Evolutionary conservation across 2,113 vertebrate species (phyloP).

Genomic region (Carettochelys insculpta): DNA sequence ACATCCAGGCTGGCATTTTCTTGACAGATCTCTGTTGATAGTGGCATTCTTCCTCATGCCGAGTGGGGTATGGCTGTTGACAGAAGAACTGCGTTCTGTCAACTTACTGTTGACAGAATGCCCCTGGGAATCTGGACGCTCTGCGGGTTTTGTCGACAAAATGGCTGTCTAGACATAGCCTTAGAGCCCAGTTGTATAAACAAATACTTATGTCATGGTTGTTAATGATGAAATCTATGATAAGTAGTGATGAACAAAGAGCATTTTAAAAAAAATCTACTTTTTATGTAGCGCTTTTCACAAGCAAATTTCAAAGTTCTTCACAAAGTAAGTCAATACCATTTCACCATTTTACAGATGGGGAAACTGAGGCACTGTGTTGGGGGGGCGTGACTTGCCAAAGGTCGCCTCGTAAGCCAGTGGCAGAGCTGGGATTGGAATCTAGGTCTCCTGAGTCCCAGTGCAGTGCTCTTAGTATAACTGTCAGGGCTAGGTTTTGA

Average conservation of each 20-base stretch:
- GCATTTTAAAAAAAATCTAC: background rate
- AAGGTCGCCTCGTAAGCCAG: background rate
- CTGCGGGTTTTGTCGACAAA: too few relatives aligned
- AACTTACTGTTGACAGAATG: too few relatives aligned
- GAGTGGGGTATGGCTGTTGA: too few relatives aligned
- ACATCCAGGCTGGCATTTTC: too few relatives aligned
- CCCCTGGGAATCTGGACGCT: too few relatives aligned
- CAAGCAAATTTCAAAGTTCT: background rate
- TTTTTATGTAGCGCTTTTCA: background rate
- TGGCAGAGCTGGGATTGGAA: constrained; percentile 2
- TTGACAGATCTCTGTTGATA: too few relatives aligned
- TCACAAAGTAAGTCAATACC: background rate
- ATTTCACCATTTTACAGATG: background rate
- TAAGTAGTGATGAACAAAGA: background rate
- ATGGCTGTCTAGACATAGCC: too few relatives aligned
- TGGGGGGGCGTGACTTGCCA: background rate
- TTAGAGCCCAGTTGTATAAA: constrained; percentile 36
- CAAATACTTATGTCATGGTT: background rate
- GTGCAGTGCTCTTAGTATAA: background rate
- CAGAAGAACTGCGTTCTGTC: too few relatives aligned
- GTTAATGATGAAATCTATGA: background rate
- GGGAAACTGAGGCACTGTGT: background rate
- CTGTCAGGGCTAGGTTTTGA: background rate
- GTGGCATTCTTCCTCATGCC: too few relatives aligned
- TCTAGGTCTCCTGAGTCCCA: background rate